phyloP scores from a whole-genome alignment of 2,888 invertebrate species.

The Caenorhabditis sp. region DNA sequence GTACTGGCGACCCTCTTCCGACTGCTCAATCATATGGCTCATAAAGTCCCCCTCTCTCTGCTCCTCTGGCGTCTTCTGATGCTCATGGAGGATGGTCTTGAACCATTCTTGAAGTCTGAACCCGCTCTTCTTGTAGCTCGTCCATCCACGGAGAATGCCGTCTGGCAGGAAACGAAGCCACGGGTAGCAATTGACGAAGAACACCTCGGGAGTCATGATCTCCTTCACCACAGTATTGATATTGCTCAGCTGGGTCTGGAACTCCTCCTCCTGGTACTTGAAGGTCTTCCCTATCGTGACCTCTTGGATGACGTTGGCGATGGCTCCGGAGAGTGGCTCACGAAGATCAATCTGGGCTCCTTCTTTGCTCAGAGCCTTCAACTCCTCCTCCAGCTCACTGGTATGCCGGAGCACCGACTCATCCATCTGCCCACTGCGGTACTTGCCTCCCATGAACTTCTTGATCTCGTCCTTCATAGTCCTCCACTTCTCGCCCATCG shows the following conservation, averaged over 20 bases:
- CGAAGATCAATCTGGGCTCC: constrained; percentile 68
- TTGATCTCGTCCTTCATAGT: constrained; percentile 60
- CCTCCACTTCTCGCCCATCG: constrained; percentile 75
- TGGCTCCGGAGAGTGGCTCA: constrained; percentile 74
- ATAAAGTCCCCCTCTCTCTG: constrained; percentile 65
- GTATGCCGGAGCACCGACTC: constrained; percentile 64
- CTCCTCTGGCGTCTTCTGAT: not conserved
- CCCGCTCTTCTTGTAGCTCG: constrained; percentile 76
- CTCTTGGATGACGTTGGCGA: constrained; percentile 82
- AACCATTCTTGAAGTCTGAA: constrained; percentile 78
- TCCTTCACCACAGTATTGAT: constrained; percentile 70
- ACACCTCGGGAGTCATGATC: constrained; percentile 70
- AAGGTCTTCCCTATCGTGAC: constrained; percentile 80
- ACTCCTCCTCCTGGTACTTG: constrained; percentile 76
- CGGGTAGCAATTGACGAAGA: constrained; percentile 78
- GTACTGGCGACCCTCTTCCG: not conserved
- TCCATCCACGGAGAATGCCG: constrained; percentile 62
- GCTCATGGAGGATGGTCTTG: constrained; percentile 54
- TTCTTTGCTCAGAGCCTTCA: constrained; percentile 45
- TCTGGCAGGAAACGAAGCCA: constrained; percentile 70
- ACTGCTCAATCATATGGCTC: constrained; percentile 61
- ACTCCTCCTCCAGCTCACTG: constrained; percentile 37
- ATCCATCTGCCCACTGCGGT: constrained; percentile 58
- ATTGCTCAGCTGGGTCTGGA: constrained; percentile 64
- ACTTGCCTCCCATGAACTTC: constrained; percentile 45